phyloP scores from a whole-genome alignment of 2,888 invertebrate species.

The Troides aeacus region DNA sequence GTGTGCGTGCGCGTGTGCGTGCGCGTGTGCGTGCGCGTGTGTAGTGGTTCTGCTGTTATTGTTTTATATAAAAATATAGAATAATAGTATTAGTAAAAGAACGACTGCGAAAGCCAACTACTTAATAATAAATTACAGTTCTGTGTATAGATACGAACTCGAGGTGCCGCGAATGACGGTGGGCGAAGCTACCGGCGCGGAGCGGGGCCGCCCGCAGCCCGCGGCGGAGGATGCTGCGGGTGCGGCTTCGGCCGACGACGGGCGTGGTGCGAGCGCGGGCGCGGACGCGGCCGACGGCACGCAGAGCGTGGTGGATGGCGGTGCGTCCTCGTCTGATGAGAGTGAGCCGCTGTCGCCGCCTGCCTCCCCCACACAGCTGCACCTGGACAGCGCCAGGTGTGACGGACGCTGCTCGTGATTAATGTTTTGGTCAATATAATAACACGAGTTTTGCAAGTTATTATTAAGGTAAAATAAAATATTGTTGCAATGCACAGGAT shows the following conservation, averaged over 20 bases:
- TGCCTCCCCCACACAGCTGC: slow-evolving; percentile 61
- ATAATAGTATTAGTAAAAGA: too few species aligned
- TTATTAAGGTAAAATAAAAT: background rate
- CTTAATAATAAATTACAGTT: background rate
- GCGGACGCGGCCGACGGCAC: slow-evolving; percentile 27
- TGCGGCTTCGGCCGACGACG: slow-evolving; percentile 17
- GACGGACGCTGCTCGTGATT: background rate
- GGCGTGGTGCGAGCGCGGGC: slow-evolving; percentile 28
- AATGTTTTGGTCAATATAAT: background rate
- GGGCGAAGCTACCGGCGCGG: slow-evolving; percentile 15
- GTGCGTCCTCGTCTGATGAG: slow-evolving; percentile 52
- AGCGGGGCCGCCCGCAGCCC: slow-evolving; percentile 25
- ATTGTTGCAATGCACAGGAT: background rate
- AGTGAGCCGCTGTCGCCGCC: slow-evolving; percentile 71
- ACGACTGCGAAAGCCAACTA: too few species aligned
- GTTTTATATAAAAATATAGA: too few species aligned
- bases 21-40: too few species aligned
- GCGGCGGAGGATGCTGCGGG: slow-evolving; percentile 23
- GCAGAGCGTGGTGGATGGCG: slow-evolving; percentile 31
- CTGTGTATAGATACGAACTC: slow-evolving; percentile 32
- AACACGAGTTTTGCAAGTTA: background rate
- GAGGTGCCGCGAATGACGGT: slow-evolving; percentile 29
- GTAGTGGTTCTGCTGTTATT: too few species aligned
- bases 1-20: too few species aligned
- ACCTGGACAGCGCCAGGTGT: slow-evolving; percentile 54